These are phyloP conservation scores for Paguma larvata DNA, from an alignment of 2,797 vertebrate genomes.

Conservation along the genomic window DNA sequence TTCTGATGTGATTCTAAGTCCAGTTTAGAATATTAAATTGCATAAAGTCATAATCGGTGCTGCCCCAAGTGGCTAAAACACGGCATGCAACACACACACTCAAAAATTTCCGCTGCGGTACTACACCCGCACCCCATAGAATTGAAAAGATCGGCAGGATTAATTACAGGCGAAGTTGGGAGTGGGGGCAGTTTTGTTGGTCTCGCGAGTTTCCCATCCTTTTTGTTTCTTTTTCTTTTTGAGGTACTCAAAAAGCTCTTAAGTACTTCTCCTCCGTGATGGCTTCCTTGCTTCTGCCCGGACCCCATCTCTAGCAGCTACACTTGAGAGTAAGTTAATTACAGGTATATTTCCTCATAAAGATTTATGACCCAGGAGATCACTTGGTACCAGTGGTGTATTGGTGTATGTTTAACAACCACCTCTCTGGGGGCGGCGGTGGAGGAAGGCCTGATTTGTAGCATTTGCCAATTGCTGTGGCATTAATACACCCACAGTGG, in stretches of 20 bases:
- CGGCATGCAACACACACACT: not conserved
- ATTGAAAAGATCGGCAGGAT: not conserved
- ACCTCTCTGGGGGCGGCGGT: not conserved
- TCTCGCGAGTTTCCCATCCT: not conserved
- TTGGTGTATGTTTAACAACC: constrained; percentile 10
- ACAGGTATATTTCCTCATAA: not conserved
- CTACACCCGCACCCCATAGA: not conserved
- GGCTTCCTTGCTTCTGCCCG: not conserved
- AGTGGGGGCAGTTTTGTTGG: not conserved
- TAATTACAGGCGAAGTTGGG: not conserved
- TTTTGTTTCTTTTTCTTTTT: not conserved
- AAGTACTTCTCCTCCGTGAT: not conserved
- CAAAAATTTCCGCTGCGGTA: not conserved
- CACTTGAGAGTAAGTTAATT: not conserved
- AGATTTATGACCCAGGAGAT: constrained; percentile 19
- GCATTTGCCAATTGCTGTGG: constrained; percentile 23
- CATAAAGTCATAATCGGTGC: not conserved
- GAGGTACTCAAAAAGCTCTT: not conserved
- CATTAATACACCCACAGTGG: not conserved
- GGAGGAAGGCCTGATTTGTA: constrained; percentile 26
- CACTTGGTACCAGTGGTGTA: not conserved
- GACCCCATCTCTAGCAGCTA: not conserved
- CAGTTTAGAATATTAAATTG: constrained; percentile 39
- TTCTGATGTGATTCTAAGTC: constrained; percentile 30
- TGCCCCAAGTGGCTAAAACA: not conserved